Base-by-base conservation (phyloP, 1,140 invertebrate species). In the Mamestra configurata region DNA sequence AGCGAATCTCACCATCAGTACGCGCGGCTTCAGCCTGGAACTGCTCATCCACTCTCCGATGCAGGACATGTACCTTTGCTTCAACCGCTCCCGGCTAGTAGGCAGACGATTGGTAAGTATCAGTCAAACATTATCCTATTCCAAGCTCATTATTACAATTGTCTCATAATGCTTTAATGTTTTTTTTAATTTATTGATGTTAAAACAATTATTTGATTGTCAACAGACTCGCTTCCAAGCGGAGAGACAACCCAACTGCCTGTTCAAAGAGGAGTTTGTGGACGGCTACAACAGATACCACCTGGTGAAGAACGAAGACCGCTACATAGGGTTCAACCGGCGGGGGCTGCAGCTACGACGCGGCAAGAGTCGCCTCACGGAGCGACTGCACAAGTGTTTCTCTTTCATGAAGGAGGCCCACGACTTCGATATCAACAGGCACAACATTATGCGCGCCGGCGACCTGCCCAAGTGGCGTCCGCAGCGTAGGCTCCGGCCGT, bases 1-100 rank as follows among this genome's bases (percentile, higher is more conserved):
- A 94, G 93, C 93, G 89, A 94, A 94, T 92, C 92, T 94, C 89
- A 94, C 93, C 88, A 92, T 94, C 90, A 94, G 91, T 82, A 91
- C 91, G 68, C 89, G 89, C 83, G 89, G 91, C 76, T 86, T 89
- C 88, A 93, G 86, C 84, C 87, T 94, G 76, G 92, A 94, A 79
- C 91, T 94, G 83, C 93, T 94, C 78, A 94, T 94, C 82, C 89
- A 94, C 87, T 94, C 93, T 71, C 93, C 93, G 64, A 85, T 91
- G 43, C 92, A 94, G 71, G 89, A 94, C 82, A 93, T 94, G 93
- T 94, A 90, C 86, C 92, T 94, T 49, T 94, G 93, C 87, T 94
- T 94, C 93, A 93, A 93, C 81, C 89, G 92, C 22, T 89, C 90
- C 18, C 87, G 89, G 72, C 86, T 94, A 70, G 89, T 94, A 80